Conservation (phyloP, 2,888 invertebrate genomes). For the Tenthredo mesomela region DNA sequence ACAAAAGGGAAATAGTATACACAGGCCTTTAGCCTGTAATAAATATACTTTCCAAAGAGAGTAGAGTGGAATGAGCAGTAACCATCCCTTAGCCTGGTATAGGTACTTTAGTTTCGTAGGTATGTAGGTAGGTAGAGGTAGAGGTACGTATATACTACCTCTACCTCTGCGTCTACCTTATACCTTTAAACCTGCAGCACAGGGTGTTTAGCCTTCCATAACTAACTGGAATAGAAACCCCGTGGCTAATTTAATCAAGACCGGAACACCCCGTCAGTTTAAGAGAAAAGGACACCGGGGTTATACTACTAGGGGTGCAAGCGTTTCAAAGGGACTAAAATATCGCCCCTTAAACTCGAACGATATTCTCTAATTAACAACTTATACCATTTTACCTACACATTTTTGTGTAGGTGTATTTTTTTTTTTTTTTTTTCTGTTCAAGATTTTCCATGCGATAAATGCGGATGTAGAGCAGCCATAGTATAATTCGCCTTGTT, state of each 20-base stretch:
- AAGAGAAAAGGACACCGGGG: not conserved
- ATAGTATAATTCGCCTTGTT: too few species aligned
- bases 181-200: not conserved
- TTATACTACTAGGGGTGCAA: not conserved
- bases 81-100: not conserved
- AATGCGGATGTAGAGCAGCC: too few species aligned
- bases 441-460: too few species aligned
- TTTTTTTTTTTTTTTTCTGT: too few species aligned
- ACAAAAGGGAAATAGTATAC: slow-evolving; percentile 64
- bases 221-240: slow-evolving; percentile 40
- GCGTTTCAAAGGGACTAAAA: slow-evolving; percentile 2
- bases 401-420: not conserved
- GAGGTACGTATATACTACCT: not conserved
- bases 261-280: slow-evolving; percentile 52
- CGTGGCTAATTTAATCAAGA: slow-evolving; percentile 60
- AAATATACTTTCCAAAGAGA: slow-evolving; percentile 53
- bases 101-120: not conserved
- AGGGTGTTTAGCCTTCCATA: not conserved
- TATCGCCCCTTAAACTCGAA: not conserved
- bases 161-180: not conserved
- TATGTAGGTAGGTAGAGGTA: not conserved
- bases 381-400: too few species aligned
- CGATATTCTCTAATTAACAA: slow-evolving; percentile 26
- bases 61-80: not conserved
- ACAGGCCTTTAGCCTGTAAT: slow-evolving; percentile 60